phyloP scores from a whole-genome alignment of 2,888 invertebrate genomes.

The Thysanoteuthis rhombus region DNA sequence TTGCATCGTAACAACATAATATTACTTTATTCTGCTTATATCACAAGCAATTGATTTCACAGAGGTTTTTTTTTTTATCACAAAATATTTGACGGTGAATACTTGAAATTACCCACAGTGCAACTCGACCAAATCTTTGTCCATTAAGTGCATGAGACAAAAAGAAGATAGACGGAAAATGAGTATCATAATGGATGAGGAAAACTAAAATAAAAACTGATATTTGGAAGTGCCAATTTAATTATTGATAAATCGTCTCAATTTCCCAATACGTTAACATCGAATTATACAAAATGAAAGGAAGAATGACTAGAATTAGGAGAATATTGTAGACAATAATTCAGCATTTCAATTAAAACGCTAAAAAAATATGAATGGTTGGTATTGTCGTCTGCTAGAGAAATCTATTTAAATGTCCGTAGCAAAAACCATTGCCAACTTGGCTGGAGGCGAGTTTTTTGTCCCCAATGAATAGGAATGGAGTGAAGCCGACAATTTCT shows the following conservation, averaged over 20 bases:
- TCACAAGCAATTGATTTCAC: too few species aligned
- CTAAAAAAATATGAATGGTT: neutral
- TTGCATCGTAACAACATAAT: too few species aligned
- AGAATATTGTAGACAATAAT: neutral
- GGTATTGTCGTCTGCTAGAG: neutral
- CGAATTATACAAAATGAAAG: neutral
- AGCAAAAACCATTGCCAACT: neutral
- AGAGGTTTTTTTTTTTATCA: too few species aligned
- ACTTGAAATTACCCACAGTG: too few species aligned
- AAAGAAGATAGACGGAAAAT: too few species aligned
- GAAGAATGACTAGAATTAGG: neutral
- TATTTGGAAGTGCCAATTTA: too few species aligned
- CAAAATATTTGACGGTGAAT: too few species aligned
- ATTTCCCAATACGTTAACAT: neutral
- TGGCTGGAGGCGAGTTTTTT: neutral
- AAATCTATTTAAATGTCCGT: neutral
- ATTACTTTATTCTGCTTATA: too few species aligned
- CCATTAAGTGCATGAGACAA: too few species aligned
- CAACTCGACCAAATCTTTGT: too few species aligned
- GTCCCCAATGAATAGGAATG: neutral
- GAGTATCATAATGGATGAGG: too few species aligned
- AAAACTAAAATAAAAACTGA: too few species aligned
- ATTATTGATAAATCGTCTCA: neutral
- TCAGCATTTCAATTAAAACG: neutral
- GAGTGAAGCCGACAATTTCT: neutral